These are phyloP conservation scores for Scaptomyza caliginosa DNA, from an alignment of 2,888 invertebrate species.

Conservation along the genomic window DNA sequence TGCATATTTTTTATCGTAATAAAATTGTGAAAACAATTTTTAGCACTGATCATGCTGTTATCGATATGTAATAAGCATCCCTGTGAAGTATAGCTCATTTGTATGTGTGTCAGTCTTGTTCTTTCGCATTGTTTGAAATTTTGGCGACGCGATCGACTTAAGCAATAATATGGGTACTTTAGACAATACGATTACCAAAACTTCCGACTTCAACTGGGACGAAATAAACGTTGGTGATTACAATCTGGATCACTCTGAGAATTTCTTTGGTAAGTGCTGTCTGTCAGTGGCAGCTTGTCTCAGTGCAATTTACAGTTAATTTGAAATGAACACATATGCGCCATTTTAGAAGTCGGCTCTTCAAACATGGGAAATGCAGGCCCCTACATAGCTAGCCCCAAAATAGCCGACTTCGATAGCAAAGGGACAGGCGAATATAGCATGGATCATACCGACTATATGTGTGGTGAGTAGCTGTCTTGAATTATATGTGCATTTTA, in stretches of 20 bases:
- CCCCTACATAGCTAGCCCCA: neutral
- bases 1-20: too few relatives aligned
- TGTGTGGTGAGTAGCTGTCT: neutral
- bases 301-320: constrained; percentile 33
- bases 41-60: neutral
- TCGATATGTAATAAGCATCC: constrained; percentile 16
- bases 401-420: constrained; percentile 7
- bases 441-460: neutral
- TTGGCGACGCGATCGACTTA: constrained; percentile 16
- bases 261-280: constrained; percentile 74
- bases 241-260: constrained; percentile 74
- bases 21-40: too few relatives aligned
- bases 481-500: constrained; percentile 11
- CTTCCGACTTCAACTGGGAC: constrained; percentile 76
- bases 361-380: constrained; percentile 2
- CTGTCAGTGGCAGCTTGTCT: too few relatives aligned
- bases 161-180: constrained; percentile 21
- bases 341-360: constrained; percentile 42
- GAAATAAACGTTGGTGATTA: constrained; percentile 77
- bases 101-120: constrained; percentile 13
- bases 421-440: neutral
- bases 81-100: neutral
- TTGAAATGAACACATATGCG: constrained; percentile 27
- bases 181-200: neutral
- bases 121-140: constrained; percentile 40